These are phyloP conservation scores for Heliocidaris erythrogramma DNA, from an alignment of 35 echinoderm and acorn worm genomes.

Conservation along the genomic window DNA sequence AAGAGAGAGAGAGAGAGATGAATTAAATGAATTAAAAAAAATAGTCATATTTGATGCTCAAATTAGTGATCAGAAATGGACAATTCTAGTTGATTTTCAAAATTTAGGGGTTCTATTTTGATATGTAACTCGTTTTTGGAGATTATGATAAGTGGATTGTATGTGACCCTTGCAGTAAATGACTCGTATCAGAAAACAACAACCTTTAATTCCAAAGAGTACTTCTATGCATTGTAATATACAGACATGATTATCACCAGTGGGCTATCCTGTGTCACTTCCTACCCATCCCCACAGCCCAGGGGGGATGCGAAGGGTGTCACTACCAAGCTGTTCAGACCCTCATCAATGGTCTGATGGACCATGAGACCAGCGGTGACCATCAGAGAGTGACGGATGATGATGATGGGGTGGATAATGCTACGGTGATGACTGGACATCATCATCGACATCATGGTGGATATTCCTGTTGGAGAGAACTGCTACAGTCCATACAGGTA, in stretches of 20 bases:
- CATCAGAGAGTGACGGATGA: background rate
- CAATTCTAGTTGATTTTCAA: no score
- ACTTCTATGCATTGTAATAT: background rate
- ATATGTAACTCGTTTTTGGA: no score
- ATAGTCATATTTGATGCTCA: no score
- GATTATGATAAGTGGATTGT: no score
- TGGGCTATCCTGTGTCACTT: conserved; percentile 37
- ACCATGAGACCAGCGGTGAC: background rate
- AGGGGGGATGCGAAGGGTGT: conserved; percentile 28
- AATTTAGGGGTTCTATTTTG: no score
- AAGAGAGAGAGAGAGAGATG: no score
- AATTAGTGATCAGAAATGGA: no score
- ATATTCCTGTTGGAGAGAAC: conserved; percentile 28
- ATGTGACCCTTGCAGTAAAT: no score
- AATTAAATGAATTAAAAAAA: no score
- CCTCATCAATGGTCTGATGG: conserved; percentile 4
- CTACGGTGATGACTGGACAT: background rate
- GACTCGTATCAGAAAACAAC: no score
- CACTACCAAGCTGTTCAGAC: background rate
- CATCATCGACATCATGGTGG: background rate
- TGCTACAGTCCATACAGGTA: conserved; percentile 32
- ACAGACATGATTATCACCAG: conserved; percentile 31
- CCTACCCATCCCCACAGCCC: background rate
- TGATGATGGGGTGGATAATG: background rate
- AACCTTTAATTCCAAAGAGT: no score